Conservation (phyloP, 2,888 invertebrate genomes). For the Arge pagana region DNA sequence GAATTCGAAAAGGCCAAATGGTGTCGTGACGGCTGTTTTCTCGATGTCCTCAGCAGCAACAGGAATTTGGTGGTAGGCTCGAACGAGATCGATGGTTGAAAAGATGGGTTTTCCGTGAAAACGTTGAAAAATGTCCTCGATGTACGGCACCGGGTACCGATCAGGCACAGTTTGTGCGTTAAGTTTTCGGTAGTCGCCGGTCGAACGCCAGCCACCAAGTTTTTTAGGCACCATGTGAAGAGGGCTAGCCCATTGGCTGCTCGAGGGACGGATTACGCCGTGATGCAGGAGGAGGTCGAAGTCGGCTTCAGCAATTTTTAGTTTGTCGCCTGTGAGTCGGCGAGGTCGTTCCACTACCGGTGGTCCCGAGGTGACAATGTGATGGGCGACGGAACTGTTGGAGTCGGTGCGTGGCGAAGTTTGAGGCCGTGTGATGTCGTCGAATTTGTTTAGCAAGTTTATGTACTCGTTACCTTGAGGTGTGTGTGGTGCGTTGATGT, state of each 20-base stretch:
- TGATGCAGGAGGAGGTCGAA: constrained; percentile 39
- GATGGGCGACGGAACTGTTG: not conserved
- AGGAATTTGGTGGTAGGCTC: constrained; percentile 1
- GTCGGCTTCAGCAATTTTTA: constrained; percentile 39
- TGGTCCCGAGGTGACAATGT: constrained; percentile 25
- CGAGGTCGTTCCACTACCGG: constrained; percentile 27
- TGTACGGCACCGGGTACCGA: constrained; percentile 38
- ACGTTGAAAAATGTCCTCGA: not conserved
- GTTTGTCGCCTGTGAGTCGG: constrained; percentile 40
- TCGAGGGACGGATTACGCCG: constrained; percentile 34
- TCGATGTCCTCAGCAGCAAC: not conserved
- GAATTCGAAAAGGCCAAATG: constrained; percentile 4
- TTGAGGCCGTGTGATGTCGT: not conserved
- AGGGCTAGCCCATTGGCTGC: constrained; percentile 42
- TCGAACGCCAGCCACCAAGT: constrained; percentile 44
- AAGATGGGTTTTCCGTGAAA: not conserved
- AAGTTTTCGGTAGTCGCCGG: constrained; percentile 49
- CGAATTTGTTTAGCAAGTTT: not conserved
- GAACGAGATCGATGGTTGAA: not conserved
- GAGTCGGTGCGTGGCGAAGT: not conserved
- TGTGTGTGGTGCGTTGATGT: too few species aligned
- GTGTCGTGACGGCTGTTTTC: constrained; percentile 1
- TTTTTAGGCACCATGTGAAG: constrained; percentile 47
- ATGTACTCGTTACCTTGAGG: too few species aligned
- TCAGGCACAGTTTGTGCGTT: constrained; percentile 57